Evolutionary conservation across 2,113 vertebrate species (phyloP).

Genomic region (Anas platyrhynchos): DNA sequence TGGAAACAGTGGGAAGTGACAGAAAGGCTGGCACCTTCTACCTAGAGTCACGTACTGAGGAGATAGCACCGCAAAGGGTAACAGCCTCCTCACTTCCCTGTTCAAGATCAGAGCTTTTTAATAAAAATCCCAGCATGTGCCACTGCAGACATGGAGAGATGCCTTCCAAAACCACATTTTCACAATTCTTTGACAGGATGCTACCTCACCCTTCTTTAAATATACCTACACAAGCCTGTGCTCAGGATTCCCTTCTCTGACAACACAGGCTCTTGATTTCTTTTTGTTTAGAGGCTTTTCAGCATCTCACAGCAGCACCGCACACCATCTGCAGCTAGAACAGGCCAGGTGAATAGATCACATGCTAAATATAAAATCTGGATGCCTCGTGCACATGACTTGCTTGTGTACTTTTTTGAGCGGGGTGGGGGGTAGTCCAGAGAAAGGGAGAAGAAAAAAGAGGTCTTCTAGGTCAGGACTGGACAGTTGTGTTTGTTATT

Average conservation of each 20-base stretch:
- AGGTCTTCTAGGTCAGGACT: background rate
- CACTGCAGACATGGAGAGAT: background rate
- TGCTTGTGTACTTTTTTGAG: background rate
- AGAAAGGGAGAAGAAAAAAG: background rate
- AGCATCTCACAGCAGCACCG: background rate
- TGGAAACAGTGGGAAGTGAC: background rate
- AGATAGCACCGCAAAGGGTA: background rate
- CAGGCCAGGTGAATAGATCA: background rate
- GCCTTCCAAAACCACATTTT: background rate
- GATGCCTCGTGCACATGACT: background rate
- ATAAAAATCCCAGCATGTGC: background rate
- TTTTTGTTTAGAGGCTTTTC: background rate
- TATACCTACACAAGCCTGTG: fast-evolving
- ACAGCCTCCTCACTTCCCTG: background rate
- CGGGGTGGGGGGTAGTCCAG: background rate
- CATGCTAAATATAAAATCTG: background rate
- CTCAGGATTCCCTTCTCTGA: background rate
- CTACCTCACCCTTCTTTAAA: background rate
- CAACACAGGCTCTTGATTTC: background rate
- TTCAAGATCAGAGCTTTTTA: background rate
- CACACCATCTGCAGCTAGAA: background rate
- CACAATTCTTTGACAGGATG: background rate
- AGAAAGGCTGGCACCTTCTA: background rate
- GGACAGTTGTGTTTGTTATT: background rate
- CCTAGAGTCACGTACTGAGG: background rate